phyloP scores from a whole-genome alignment of 2,797 vertebrate genomes.

The Scyliorhinus canicula region DNA sequence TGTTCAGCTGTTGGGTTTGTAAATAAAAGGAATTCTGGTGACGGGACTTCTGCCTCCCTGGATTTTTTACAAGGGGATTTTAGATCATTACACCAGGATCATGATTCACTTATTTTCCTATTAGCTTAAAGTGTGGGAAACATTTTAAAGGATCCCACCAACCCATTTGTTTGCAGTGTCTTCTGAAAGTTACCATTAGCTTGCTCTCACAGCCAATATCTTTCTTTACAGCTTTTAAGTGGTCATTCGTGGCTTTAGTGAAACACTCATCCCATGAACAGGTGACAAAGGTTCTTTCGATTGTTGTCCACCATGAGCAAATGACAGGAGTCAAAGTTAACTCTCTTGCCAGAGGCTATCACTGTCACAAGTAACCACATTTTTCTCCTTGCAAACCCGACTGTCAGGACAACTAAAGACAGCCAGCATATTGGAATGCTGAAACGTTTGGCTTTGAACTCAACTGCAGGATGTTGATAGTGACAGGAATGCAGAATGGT shows the following conservation, averaged over 20 bases:
- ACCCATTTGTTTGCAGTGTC: neutral
- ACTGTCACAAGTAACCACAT: slow-evolving; percentile 5
- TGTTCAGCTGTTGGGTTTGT: too few relatives aligned
- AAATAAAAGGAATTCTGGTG: too few relatives aligned
- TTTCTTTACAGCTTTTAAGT: neutral
- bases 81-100: neutral
- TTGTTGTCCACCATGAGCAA: neutral
- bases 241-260: neutral
- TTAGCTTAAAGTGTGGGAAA: neutral
- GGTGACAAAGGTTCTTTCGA: neutral
- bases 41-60: too few relatives aligned
- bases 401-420: neutral
- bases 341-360: neutral
- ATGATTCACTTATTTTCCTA: neutral
- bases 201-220: neutral
- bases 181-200: neutral
- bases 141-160: neutral
- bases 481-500: neutral
- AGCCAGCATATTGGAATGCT: neutral
- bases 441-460: neutral
- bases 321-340: neutral
- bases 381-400: neutral
- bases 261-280: neutral
- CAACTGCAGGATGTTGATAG: neutral
- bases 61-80: too few relatives aligned